Conservation (phyloP, 2,797 vertebrate species). For the Malurus leucopterus region DNA sequence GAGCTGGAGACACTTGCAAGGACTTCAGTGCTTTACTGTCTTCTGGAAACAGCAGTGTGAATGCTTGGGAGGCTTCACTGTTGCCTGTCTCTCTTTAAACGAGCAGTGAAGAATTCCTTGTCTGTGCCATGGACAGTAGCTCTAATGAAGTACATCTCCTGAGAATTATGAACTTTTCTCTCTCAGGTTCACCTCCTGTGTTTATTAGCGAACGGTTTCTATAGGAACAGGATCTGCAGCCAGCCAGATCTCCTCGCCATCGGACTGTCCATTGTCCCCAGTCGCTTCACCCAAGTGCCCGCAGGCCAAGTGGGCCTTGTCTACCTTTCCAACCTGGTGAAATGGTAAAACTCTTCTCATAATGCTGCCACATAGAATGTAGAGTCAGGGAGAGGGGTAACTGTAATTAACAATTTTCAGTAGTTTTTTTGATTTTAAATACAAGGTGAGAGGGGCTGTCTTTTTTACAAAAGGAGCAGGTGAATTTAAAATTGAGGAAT, state of each 20-base stretch:
- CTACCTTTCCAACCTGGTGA: constrained; percentile 84
- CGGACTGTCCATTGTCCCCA: constrained; percentile 86
- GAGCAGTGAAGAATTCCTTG: neutral
- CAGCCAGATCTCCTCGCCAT: constrained; percentile 86
- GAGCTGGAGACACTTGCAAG: neutral
- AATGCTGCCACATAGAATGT: neutral
- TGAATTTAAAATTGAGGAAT: neutral
- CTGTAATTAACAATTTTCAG: neutral
- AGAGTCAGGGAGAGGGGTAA: neutral
- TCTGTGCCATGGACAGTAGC: neutral
- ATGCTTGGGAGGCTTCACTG: neutral
- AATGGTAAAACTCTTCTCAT: constrained; percentile 79
- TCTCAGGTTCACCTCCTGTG: constrained; percentile 91
- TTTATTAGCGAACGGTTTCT: constrained; percentile 88
- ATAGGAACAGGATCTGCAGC: constrained; percentile 81
- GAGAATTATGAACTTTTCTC: neutral
- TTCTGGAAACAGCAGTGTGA: neutral
- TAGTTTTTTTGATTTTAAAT: neutral
- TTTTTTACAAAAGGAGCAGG: neutral
- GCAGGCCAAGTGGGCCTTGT: constrained; percentile 69
- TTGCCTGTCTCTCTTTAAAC: neutral
- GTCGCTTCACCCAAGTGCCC: constrained; percentile 71
- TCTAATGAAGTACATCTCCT: neutral
- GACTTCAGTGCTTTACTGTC: neutral
- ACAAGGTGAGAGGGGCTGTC: neutral